Evolutionary conservation across 92 coral and sea anemone genomes (phyloP).

Genomic region (Zoanthus sociatus): DNA sequence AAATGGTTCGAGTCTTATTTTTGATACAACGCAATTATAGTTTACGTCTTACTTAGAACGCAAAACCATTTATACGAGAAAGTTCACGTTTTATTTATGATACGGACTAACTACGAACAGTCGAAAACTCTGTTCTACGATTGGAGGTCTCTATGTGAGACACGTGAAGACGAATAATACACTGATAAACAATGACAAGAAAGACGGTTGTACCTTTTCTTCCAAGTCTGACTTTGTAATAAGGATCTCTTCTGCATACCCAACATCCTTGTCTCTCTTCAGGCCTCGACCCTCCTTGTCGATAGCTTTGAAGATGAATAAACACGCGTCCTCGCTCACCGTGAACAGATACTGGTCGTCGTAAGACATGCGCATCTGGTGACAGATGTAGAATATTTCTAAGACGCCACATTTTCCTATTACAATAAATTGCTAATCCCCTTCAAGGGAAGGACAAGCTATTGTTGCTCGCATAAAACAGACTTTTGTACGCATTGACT

Average conservation of each 20-base stretch:
- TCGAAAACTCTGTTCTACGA: too few relatives aligned
- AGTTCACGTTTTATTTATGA: too few relatives aligned
- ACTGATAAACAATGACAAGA: not conserved
- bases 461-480: too few relatives aligned
- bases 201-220: conserved; percentile 76
- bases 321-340: conserved; percentile 94
- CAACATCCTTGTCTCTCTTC: conserved; percentile 96
- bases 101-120: too few relatives aligned
- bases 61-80: too few relatives aligned
- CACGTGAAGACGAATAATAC: not conserved
- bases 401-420: not conserved
- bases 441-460: too few relatives aligned
- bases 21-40: too few relatives aligned
- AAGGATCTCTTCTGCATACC: conserved; percentile 99
- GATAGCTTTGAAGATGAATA: conserved; percentile 95
- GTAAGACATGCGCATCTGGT: conserved; percentile 99
- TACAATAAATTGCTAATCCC: too few relatives aligned
- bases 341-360: conserved; percentile 99
- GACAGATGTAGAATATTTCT: not conserved
- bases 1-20: too few relatives aligned
- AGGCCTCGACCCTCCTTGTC: conserved; percentile 99
- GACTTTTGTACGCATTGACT: too few relatives aligned
- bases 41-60: too few relatives aligned
- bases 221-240: conserved; percentile 98
- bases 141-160: too few relatives aligned